Evolutionary conservation across 2,888 invertebrate genomes (phyloP).

Genomic region (Heliconius sara): DNA sequence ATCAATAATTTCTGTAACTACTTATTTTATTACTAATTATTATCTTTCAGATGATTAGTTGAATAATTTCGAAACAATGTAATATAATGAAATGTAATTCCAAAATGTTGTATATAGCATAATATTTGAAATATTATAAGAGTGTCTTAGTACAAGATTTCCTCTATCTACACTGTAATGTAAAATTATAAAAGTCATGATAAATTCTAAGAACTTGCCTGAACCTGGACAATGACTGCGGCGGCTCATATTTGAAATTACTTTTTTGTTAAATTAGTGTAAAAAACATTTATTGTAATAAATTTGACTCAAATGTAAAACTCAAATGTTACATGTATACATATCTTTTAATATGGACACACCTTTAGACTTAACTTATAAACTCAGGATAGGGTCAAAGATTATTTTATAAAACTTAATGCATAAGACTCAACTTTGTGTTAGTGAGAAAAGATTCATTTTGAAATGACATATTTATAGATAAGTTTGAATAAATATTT

Average conservation of each 20-base stretch:
- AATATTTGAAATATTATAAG: not conserved
- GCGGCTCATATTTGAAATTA: not conserved
- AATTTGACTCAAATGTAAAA: not conserved
- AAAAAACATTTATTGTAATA: not conserved
- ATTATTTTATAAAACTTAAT: slow-evolving; percentile 36
- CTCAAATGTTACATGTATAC: no score
- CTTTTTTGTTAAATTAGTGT: not conserved
- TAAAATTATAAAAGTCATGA: no score
- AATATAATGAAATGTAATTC: no score
- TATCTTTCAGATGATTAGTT: not conserved
- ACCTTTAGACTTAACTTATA: slow-evolving; percentile 24
- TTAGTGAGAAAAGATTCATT: slow-evolving; percentile 35
- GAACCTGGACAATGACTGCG: no score
- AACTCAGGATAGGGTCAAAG: slow-evolving; percentile 47
- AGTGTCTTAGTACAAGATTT: no score
- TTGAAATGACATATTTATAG: slow-evolving; percentile 45
- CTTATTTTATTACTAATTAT: not conserved
- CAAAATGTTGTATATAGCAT: not conserved
- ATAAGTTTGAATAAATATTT: slow-evolving; percentile 69
- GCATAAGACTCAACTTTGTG: slow-evolving; percentile 42
- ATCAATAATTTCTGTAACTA: no score
- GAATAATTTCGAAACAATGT: no score
- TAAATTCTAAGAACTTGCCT: no score
- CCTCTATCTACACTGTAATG: no score
- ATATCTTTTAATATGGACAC: slow-evolving; percentile 11